Percentiles rank a stretch among this genome's conserved stretches.
Evolutionary conservation across 2,113 vertebrate genomes (phyloP).

Genomic region (Ornithorhynchus anatinus): DNA sequence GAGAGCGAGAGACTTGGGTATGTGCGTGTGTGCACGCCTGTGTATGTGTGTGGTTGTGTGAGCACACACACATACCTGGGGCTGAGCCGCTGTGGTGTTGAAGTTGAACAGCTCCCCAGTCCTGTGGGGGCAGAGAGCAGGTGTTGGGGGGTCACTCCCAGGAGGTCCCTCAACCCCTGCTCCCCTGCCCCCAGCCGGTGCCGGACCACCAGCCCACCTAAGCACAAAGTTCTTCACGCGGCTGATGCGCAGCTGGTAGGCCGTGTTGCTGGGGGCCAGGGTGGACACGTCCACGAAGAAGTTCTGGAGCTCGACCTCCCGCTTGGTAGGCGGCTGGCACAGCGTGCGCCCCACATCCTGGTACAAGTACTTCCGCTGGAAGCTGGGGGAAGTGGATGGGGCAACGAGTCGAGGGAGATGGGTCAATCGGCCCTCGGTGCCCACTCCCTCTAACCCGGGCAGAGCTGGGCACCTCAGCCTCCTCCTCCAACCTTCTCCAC

Average conservation of each 20-base stretch:
- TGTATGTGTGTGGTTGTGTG: accelerated
- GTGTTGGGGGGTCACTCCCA: neutral
- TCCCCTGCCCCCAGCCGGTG: accelerated
- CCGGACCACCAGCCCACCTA: conserved; percentile 78
- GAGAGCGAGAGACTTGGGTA: accelerated
- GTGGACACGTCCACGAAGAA: conserved; percentile 96
- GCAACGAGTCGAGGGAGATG: neutral
- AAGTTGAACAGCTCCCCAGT: conserved; percentile 86
- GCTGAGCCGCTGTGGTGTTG: conserved; percentile 94
- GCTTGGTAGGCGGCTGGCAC: conserved; percentile 88
- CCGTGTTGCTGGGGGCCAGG: conserved; percentile 77
- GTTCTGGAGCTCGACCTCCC: conserved; percentile 82
- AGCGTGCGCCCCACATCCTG: conserved; percentile 90
- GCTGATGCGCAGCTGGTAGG: conserved; percentile 87
- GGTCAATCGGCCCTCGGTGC: too few species aligned
- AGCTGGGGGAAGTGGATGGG: conserved; percentile 62
- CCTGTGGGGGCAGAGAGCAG: conserved; percentile 66
- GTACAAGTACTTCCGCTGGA: conserved; percentile 94
- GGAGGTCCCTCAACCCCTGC: neutral
- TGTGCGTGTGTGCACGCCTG: accelerated
- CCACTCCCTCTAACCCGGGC: neutral
- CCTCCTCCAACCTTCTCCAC: too few species aligned
- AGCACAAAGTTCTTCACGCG: conserved; percentile 90
- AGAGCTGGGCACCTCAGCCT: neutral
- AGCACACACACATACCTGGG: conserved; percentile 79